Base-by-base conservation (phyloP, 2,797 vertebrate species). In the Melanotaenia trifasciata region DNA sequence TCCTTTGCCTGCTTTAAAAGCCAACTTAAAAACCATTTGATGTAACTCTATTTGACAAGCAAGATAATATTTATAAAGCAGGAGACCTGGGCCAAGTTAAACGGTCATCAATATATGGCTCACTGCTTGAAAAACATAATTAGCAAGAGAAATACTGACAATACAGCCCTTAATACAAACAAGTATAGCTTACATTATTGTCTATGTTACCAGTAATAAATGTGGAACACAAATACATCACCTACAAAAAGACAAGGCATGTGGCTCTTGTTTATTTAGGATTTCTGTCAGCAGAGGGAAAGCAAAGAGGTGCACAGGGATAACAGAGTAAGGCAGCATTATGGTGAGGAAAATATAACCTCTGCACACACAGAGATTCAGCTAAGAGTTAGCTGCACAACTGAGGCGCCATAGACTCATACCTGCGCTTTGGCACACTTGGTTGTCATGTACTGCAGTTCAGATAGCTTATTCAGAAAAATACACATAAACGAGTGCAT, bases 321-420 rank as follows among this genome's bases (percentile, higher is more conserved):
- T 69, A 64, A 78, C 11, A 20, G 54, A 51, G 58, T 53, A 79
- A 69, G 73, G 35, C 84, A 87, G 73, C 43, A 24, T 40, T 69
- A 70, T 0, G 36, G 66, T 45, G 45, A 47, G 63, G 79, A 87
- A 81, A 33, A 75, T 76, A 82, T 81, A 90, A 85, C 76, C 40
- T 50, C 65, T 60, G 57, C 61, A 81, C 69, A 87, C 73, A 80
- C 38, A 72, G 58, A 56, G 64, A 81, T 87, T 90, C 84, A 87
- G 81, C 76, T 85, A 84, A 87, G 84, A 89, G 76, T 89, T 88
- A 88, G 76, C 85, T 87, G 61, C 43, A 68, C 89, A 90, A 73
- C 85, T 87, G 61, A 38, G 68, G 18, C 66, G 54, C 64, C 64
- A 76, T 35, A 74, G 61, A 56, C 53, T 80, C 80, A 84, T 67